Evolutionary conservation across 2,888 invertebrate genomes (phyloP), one percentile per base, ranked within the genome.

Genomic region (Eumerus sabulonum): DNA sequence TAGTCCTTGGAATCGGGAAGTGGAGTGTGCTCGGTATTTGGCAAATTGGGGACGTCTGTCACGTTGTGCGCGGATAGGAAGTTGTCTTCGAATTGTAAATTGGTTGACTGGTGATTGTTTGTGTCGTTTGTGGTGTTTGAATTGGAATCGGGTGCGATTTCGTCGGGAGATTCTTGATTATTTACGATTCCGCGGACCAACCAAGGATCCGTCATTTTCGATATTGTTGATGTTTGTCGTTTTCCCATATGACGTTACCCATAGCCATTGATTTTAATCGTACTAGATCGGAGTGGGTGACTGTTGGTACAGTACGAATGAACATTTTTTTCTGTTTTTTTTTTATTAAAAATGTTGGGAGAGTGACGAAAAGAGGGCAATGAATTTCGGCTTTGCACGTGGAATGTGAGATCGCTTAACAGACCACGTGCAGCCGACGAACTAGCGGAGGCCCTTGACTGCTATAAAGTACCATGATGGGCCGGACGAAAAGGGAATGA

Each of bases 61-160:
- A 56, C 82, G 84, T 70, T 87, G 85, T 35, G 84, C 83, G 70
- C 85, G 35, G 91, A 89, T 82, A 89, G 87, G 84, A 92, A 92
- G 86, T 92, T 90, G 83, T 92, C 92, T 87, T 92, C 92, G 83
- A 92, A 92, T 68, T 82, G 71, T 44, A 63, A 59, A 40, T 40
- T 40, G 40, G n/a, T 36, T 64, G 62, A 40, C n/a, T 50, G 38
- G 36, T 62, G 19, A 45, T 35, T 62, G 44, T 68, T 45, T 45
- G 68, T 57, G 36, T 45, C 38, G 7, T 50, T 64, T 51, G 44
- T 45, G 42, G 68, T 48, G 71, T 42, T 67, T 53, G 66, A 44
- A 38, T 77, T 62, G n/a, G 45, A 44, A 38, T 76, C 71, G 45
- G 63, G 44, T 38, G 56, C 47, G 51, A 74, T 72, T 53, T 82